Base-by-base conservation (phyloP, 2,888 invertebrate genomes). In the Synergus japonicus region DNA sequence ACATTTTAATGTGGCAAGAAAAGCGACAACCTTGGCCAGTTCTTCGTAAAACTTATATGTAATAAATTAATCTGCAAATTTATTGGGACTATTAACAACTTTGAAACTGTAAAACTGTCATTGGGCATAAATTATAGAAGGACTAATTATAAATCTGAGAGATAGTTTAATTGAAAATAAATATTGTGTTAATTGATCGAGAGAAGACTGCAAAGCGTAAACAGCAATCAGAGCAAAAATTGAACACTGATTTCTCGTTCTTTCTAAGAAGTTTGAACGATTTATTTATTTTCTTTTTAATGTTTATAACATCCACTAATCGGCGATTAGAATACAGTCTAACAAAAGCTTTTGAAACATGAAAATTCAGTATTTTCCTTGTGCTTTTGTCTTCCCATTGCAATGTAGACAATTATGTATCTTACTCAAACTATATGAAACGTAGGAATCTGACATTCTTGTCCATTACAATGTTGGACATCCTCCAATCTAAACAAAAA, bases 1-100 rank as follows among this genome's bases (percentile, higher is more conserved):
- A 18, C 66, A 66, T 66, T 66, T 18, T 66, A 66, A 66, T 66
- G 66, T 66, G 41, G 43, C 66, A 66, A 41, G n/a, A 43, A 43
- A 10, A 43, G 43, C 18, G 15, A 66, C 44, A 66, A 66, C 44
- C 43, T 66, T 66, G 66, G 43, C 43, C 44, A 66, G 3, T 66
- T 66, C n/a, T 46, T 46, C 46, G 46, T 12, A 46, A 46, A 46
- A 46, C 1, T 29, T 29, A 46, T 29, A 46, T 46, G 46, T 7
- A 8, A 46, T 46, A 46, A 46, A 46, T 46, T 46, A 8, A 1
- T 10, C 46, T 46, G 1, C 12, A 8, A 46, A 46, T 46, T 46
- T 46, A 46, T 46, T 46, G 46, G 12, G 46, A 10, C 12, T 46
- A 46, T 46, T 46, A 46, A 46, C 46, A 46, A 46, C 46, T 46